Evolutionary conservation across 2,113 vertebrate species (phyloP).

Genomic region (Ondatra zibethicus): DNA sequence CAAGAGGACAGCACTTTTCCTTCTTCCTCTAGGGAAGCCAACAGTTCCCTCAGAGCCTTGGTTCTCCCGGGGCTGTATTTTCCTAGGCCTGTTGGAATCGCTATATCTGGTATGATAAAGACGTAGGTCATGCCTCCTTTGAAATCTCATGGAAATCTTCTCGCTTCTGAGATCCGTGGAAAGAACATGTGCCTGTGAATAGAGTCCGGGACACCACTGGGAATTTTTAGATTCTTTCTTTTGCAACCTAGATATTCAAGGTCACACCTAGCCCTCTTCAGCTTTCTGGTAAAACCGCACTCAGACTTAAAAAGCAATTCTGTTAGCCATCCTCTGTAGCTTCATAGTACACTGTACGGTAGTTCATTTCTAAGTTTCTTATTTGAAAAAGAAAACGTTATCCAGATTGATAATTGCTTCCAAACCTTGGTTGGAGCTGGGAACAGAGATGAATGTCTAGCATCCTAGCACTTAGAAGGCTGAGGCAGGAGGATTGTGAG

Average conservation of each 20-base stretch:
- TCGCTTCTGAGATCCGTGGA: neutral
- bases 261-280: neutral
- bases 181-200: neutral
- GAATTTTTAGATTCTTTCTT: neutral
- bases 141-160: conserved; percentile 28
- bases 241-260: neutral
- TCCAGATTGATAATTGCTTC: neutral
- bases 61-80: neutral
- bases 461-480: neutral
- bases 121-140: neutral
- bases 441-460: no score
- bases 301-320: neutral
- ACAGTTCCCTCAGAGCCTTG: neutral
- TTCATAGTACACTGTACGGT: neutral
- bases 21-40: neutral
- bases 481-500: neutral
- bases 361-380: conserved; percentile 3
- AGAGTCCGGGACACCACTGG: neutral
- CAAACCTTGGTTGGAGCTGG: neutral
- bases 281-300: neutral
- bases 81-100: neutral
- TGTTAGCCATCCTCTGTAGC: neutral
- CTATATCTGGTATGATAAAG: neutral
- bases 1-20: neutral
- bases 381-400: neutral